These are phyloP conservation scores for Nothocercus julius DNA, from an alignment of 2,113 vertebrate species.

Conservation along the genomic window DNA sequence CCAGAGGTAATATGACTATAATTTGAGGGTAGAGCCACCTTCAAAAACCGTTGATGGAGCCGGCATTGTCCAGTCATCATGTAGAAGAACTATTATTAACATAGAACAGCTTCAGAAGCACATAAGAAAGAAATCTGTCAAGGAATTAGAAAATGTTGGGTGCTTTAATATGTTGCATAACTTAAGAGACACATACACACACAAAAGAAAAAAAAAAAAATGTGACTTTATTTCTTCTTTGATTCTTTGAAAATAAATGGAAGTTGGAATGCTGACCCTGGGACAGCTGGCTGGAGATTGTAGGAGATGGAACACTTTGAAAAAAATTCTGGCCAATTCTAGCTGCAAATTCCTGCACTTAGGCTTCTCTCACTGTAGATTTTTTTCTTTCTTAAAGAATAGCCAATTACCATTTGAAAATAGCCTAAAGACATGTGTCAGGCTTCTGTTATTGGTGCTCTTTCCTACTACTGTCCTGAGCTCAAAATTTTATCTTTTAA, in stretches of 20 bases:
- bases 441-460: neutral
- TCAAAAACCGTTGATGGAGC: neutral
- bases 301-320: neutral
- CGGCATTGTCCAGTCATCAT: neutral
- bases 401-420: neutral
- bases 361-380: neutral
- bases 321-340: neutral
- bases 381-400: neutral
- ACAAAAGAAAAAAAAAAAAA: neutral
- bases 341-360: neutral
- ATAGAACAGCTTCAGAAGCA: neutral
- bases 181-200: neutral
- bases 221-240: neutral
- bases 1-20: neutral
- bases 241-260: neutral
- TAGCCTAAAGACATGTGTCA: neutral
- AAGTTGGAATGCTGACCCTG: neutral
- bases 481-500: neutral
- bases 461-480: accelerated
- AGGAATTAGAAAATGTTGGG: neutral
- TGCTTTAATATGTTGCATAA: neutral
- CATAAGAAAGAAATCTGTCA: neutral
- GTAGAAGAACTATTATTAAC: neutral
- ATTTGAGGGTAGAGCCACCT: neutral
- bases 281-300: neutral